Percentiles rank a stretch among this genome's conserved stretches.
phyloP scores from a whole-genome alignment of 2,113 vertebrate species.

The Tringa solitaria region DNA sequence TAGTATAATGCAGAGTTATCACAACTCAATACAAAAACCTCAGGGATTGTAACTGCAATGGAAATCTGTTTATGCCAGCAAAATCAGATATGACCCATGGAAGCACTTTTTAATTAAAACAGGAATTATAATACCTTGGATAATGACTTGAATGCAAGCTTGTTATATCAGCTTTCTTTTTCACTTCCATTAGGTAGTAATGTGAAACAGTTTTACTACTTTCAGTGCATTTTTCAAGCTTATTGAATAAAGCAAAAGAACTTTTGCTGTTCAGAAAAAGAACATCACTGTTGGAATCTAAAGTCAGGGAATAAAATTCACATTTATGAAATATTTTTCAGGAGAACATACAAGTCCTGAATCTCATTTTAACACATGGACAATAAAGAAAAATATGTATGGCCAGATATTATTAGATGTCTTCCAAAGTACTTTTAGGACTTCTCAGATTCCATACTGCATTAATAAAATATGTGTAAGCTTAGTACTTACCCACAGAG shows the following conservation, averaged over 20 bases:
- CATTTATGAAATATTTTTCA: not conserved
- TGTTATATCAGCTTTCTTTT: not conserved
- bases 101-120: slow-evolving; percentile 26
- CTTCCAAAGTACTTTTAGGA: not conserved
- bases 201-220: not conserved
- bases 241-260: not conserved
- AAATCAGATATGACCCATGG: not conserved
- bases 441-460: not conserved
- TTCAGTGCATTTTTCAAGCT: not conserved
- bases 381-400: not conserved
- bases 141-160: not conserved
- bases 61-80: not conserved
- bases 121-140: not conserved
- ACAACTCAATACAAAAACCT: not conserved
- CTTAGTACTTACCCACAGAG: slow-evolving; percentile 60
- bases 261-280: not conserved
- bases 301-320: not conserved
- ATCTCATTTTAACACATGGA: not conserved
- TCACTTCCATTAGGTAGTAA: not conserved
- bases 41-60: not conserved
- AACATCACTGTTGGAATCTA: fast-evolving
- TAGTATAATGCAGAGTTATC: not conserved
- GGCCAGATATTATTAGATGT: not conserved
- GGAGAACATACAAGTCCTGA: not conserved
- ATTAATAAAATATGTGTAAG: not conserved